Evolutionary conservation across 1,140 invertebrate genomes (phyloP).

Genomic region (Apis cerana): DNA sequence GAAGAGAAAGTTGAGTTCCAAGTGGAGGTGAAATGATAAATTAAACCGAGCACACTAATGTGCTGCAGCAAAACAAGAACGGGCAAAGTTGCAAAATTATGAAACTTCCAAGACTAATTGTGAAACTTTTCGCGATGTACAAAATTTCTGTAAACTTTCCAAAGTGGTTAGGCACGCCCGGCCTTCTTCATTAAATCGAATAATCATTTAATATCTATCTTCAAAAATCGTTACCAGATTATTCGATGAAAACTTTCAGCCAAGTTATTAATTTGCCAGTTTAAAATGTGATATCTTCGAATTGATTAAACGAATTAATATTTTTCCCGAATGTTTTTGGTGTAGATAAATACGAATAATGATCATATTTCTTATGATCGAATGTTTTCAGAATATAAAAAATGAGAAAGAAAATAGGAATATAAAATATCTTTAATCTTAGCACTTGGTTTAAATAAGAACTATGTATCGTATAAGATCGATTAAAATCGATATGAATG

Average conservation of each 20-base stretch:
- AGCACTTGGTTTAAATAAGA: no score
- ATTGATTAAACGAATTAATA: neutral
- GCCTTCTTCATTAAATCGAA: slow-evolving; percentile 33
- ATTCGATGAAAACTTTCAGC: neutral
- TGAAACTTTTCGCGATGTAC: slow-evolving; percentile 75
- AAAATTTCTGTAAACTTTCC: slow-evolving; percentile 65
- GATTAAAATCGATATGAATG: no score
- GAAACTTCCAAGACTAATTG: slow-evolving; percentile 79
- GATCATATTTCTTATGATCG: no score
- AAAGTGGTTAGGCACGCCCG: slow-evolving; percentile 22
- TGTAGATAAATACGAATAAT: no score
- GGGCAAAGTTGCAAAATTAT: slow-evolving; percentile 75
- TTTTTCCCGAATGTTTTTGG: neutral
- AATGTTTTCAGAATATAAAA: no score
- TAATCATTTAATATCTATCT: neutral
- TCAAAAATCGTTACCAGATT: neutral
- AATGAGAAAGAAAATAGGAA: no score
- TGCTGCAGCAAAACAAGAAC: slow-evolving; percentile 72
- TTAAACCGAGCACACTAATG: slow-evolving; percentile 69
- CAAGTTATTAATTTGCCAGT: neutral
- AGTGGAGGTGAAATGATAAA: slow-evolving; percentile 71
- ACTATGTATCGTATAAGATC: no score
- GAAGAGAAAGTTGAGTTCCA: slow-evolving; percentile 12
- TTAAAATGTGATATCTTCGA: neutral
- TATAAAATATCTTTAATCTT: no score